Percentiles rank a stretch among this genome's conserved stretches.
Evolutionary conservation across 1,140 invertebrate species (phyloP).

Genomic region (Calephelis virginiensis): DNA sequence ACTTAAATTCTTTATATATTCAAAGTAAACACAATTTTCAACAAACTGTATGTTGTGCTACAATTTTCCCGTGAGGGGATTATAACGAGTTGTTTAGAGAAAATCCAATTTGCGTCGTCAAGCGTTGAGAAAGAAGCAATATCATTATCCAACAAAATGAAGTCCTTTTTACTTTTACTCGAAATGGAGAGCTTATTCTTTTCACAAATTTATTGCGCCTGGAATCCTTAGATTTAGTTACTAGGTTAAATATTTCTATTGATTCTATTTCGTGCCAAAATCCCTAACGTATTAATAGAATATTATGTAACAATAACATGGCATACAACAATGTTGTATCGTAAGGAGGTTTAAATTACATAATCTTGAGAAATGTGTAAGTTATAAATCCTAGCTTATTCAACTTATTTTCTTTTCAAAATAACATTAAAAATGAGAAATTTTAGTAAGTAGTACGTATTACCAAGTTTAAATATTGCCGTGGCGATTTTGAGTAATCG

Average conservation of each 20-base stretch:
- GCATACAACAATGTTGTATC: no score
- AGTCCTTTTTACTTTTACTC: constrained; percentile 9
- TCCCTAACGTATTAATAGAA: constrained; percentile 5
- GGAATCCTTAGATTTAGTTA: neutral
- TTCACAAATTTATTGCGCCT: constrained; percentile 10
- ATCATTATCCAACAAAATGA: constrained; percentile 3
- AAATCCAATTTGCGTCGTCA: constrained; percentile 14
- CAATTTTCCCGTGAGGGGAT: neutral
- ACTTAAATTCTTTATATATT: neutral
- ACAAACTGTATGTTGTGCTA: neutral
- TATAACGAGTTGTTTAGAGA: constrained; percentile 12
- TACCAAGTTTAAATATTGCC: no score
- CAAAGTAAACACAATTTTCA: neutral
- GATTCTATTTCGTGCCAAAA: neutral
- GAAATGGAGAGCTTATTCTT: constrained; percentile 9
- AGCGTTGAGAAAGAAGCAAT: constrained; percentile 11
- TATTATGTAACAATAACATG: no score
- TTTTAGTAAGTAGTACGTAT: no score
- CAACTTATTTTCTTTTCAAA: no score
- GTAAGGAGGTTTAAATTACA: no score
- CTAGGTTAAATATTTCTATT: neutral
- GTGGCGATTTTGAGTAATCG: no score
- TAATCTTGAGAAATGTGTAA: no score
- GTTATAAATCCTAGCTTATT: no score
- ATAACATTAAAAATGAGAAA: no score